phyloP scores from a whole-genome alignment of 2,113 vertebrate genomes.

The Leptosomus discolor region DNA sequence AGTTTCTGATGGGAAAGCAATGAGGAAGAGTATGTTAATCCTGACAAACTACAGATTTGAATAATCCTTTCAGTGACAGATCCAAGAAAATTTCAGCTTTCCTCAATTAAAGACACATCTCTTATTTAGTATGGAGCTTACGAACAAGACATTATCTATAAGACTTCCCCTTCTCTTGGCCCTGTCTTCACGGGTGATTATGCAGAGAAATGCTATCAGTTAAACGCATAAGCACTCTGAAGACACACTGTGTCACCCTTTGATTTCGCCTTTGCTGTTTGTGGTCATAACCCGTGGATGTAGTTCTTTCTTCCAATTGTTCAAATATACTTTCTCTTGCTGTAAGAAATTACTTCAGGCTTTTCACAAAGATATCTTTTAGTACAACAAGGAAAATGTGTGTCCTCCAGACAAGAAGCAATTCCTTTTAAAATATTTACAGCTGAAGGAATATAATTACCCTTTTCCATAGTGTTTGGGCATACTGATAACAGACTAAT shows the following conservation, averaged over 20 bases:
- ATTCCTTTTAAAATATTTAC: background rate
- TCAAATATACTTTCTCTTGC: background rate
- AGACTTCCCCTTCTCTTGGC: background rate
- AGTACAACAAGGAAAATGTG: background rate
- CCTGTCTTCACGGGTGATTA: background rate
- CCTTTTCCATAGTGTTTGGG: background rate
- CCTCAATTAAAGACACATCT: background rate
- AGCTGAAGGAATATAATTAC: background rate
- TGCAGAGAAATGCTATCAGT: background rate
- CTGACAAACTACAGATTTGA: background rate
- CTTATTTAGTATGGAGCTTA: background rate
- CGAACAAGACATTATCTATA: background rate
- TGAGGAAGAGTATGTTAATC: background rate
- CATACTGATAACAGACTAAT: background rate
- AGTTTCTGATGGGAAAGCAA: background rate
- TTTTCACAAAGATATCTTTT: background rate
- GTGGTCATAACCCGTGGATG: background rate
- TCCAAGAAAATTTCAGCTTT: background rate
- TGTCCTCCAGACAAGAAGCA: background rate
- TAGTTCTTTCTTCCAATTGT: background rate
- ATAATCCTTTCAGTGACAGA: background rate
- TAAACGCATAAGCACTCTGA: background rate
- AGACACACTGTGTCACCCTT: background rate
- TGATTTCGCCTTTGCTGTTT: background rate
- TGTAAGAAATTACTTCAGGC: background rate